Base-by-base conservation (phyloP, 2,113 vertebrate genomes). In the Illadopsis cleaveri region DNA sequence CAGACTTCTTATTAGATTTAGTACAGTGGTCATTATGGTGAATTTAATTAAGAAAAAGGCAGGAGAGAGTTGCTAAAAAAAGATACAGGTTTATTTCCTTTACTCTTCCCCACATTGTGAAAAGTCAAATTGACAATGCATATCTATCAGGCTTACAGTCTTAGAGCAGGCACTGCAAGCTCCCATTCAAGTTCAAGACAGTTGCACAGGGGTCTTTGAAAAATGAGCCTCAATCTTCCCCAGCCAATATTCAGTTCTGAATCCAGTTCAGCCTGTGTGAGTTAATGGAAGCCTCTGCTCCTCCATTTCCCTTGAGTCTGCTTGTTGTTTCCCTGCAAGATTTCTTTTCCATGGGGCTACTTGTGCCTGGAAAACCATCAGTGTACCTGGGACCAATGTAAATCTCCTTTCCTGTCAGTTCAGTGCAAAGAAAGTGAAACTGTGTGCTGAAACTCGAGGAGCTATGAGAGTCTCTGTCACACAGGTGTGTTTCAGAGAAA, bases 1-100 rank as follows among this genome's bases (percentile, higher is more conserved):
- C 51, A 28, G 79, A 35, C 21, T 86, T 83, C 13, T 45, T 88
- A 90, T 81, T 93, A 86, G 66, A 86, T 93, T 96, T 77, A 78
- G 35, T 92, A 44, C 80, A 70, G 71, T 37, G 31, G 44, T 94
- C 72, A 83, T 91, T 94, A 83, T 53, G 27, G 54, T 77, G 31
- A 93, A 91, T 77, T 90, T 91, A 78, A 96, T 96, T 93, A 77
- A 0, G 2, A 62, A 82, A 40, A 65, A 60, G 4, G 12, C 10
- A 8, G 6, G 8, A 20, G 12, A 15, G 10, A 44, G 28, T 57
- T 71, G 42, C 80, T 84, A 84, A 90, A 84, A 78, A 64, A 90
- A 68, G 28, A 60, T 61, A 27, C 12, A 4, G 6, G 5, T 53
- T 93, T 91, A 7, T 56, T 91, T 92, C 56, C 25, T 48, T 57